Evolutionary conservation across 2,797 vertebrate species (phyloP), one percentile per base, ranked within the genome.

Genomic region (Pangasius larnaudii): DNA sequence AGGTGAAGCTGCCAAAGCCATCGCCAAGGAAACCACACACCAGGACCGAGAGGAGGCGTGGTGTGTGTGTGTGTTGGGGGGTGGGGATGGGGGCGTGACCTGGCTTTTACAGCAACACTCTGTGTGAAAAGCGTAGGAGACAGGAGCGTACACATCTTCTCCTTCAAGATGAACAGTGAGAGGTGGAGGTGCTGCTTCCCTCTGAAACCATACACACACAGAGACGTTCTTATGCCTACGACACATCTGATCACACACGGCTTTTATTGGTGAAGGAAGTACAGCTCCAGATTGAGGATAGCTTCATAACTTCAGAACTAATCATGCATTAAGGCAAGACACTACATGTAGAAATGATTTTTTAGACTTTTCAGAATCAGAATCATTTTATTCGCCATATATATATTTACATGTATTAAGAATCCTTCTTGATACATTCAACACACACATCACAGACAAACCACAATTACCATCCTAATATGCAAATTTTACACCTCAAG

Each of bases 1-100:
- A 90, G 88, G 81, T 84, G 72, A 89, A 89, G 72, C 85, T 46
- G 85, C 83, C 88, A 84, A 89, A 87, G 72, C 79, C 61, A 90
- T 91, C 36, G 46, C 90, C 91, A 91, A 42, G 88, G 90, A 90
- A 92, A 93, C 91, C 27, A 39, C 5, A 39, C 5, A 10, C 33
- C 33, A 30, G 2, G 22, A 27, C 36, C 36, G 0, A 4, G 33
- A 63, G 24, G 22, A 82, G 36, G 24, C 1, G 39, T 18, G 58
- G 59, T 63, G 39, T 82, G 36, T 63, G 58, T 63, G 24, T 10
- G 36, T 39, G 36, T 39, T 39, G 36, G 49, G 49, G 9, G 49
- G 53, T 42, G 36, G 42, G 42, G 42, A 18, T 78, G 51, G n/a
- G 78, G 53, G 78, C 11, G 24, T 81, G 79, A 58, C 30, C 49